phyloP scores from a whole-genome alignment of 1,140 invertebrate genomes.

The Philopotamus ludificatus region DNA sequence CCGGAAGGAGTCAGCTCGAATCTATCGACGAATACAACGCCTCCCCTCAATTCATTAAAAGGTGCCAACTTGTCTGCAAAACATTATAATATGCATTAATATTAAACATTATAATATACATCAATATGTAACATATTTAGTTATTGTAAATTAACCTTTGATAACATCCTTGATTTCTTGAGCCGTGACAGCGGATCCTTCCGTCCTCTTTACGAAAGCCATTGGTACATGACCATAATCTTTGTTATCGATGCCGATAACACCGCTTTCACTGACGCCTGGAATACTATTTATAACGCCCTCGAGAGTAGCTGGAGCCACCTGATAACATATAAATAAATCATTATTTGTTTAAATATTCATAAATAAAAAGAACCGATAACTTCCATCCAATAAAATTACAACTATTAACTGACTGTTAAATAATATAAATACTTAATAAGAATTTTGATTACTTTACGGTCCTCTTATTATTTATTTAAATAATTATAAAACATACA shows the following conservation, averaged over 20 bases:
- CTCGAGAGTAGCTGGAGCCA: conserved; percentile 62
- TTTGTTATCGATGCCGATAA: conserved; percentile 65
- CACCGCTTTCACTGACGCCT: conserved; percentile 64
- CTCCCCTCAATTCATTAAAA: conserved; percentile 46
- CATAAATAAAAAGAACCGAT: neutral
- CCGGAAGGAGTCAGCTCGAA: conserved; percentile 58
- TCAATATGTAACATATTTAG: too few species aligned
- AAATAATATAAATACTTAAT: conserved; percentile 4
- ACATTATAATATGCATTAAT: too few species aligned
- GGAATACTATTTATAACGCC: conserved; percentile 63
- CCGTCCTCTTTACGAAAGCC: conserved; percentile 61
- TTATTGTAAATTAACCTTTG: too few species aligned
- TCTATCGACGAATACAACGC: conserved; percentile 53
- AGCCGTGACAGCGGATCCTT: conserved; percentile 46
- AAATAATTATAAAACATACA: conserved; percentile 2
- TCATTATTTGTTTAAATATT: neutral
- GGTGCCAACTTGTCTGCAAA: conserved; percentile 19
- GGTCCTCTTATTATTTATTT: neutral
- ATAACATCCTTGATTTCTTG: conserved; percentile 55
- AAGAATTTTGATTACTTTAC: neutral
- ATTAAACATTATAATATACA: too few species aligned
- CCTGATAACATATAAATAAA: conserved; percentile 36
- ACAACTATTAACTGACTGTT: neutral
- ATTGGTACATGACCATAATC: conserved; percentile 63
- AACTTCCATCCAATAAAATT: conserved; percentile 21